Conservation (phyloP, 2,888 invertebrate genomes). For the Pogonocherus hispidulus region DNA sequence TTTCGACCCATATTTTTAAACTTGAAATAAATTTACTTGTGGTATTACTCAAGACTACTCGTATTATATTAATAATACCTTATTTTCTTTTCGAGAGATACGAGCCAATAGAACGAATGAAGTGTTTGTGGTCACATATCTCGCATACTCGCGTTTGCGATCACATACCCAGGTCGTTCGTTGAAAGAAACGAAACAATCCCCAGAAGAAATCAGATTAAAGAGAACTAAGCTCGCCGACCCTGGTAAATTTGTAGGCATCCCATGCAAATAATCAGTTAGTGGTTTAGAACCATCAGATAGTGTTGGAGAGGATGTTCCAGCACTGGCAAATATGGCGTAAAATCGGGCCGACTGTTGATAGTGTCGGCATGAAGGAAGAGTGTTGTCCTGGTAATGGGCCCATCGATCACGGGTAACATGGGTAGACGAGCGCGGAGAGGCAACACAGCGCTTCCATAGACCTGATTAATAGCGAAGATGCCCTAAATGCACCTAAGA, state of each 20-base stretch:
- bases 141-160: too few species aligned
- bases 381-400: conserved; percentile 56
- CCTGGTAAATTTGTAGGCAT: conserved; percentile 49
- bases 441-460: conserved; percentile 46
- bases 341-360: conserved; percentile 52
- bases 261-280: conserved; percentile 54
- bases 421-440: conserved; percentile 54
- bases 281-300: conserved; percentile 50
- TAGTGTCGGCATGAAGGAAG: conserved; percentile 58
- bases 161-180: conserved; percentile 9
- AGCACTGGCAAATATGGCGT: conserved; percentile 47
- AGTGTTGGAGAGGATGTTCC: conserved; percentile 32
- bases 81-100: too few species aligned
- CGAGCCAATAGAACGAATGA: neutral
- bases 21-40: too few species aligned
- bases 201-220: conserved; percentile 5
- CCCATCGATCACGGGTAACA: conserved; percentile 61
- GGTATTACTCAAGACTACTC: too few species aligned
- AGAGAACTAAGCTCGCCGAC: conserved; percentile 5
- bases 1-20: too few species aligned
- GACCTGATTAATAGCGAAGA: conserved; percentile 56
- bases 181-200: conserved; percentile 5
- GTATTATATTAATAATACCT: too few species aligned
- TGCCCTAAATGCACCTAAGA: conserved; percentile 51
- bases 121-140: too few species aligned